Evolutionary conservation across 1,140 invertebrate genomes (phyloP), one percentile per base, ranked within the genome.

Genomic region (Platorchestia sp.): DNA sequence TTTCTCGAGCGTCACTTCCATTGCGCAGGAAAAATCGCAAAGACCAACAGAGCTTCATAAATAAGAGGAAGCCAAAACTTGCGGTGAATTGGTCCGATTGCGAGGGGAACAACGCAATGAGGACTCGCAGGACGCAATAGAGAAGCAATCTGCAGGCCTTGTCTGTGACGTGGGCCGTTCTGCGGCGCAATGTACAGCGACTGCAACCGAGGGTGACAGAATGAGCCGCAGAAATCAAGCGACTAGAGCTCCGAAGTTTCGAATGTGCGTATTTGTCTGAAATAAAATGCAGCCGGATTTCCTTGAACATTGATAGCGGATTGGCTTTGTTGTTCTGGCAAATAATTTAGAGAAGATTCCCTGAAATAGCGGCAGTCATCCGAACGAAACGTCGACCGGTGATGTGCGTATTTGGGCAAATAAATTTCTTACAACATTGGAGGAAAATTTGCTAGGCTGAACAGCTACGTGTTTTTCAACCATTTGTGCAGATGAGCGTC

Each of bases 11-110:
- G 40, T 93, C 91, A 47, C 45, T 93, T 93, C 16, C 45, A 47
- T 93, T 93, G 40, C 45, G 27, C 10, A 44, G 91, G 40, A 93
- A 93, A 93, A 93, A 27, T 93, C 91, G 91, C 44, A 47, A 93
- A 93, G 91, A 93, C 47, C 91, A 45, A 45, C 44, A 40, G 45
- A 47, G 91, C 45, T 93, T 93, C 43, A 93, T 93, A 93, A 45
- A 47, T 93, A 44, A 93, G 10, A 47, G 43, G 6, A 47, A 93
- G 10, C 41, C 43, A 93, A 93, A 93, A 93, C 40, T 47, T 45
- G 91, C 45, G 43, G 43, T 45, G 47, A 93, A 45, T 45, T 45
- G 40, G 45, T 7, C 41, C 91, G 19, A 93, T 47, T 93, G 91
- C 45, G 10, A 93, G 43, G 6, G 91, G 22, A 93, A 47, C 45